Evolutionary conservation across 2,797 vertebrate species (phyloP).

Genomic region (Stomatorhinus walkeri): DNA sequence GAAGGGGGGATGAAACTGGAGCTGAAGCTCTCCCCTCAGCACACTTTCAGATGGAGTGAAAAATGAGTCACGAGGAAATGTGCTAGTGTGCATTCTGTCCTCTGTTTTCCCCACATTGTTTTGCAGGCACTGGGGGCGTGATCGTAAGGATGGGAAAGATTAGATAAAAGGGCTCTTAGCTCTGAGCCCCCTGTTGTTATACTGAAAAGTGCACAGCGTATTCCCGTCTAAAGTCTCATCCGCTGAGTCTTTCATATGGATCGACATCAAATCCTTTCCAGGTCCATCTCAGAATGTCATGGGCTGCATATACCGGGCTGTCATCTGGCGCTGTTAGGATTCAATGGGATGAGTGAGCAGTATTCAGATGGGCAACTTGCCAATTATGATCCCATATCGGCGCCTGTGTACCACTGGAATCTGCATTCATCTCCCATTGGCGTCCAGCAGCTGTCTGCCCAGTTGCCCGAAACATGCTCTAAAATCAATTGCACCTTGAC

Average conservation of each 20-base stretch:
- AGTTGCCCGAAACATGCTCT: background rate
- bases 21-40: background rate
- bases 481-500: background rate
- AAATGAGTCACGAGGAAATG: background rate
- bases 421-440: background rate
- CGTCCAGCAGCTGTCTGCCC: background rate
- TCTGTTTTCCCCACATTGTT: background rate
- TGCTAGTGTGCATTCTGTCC: background rate
- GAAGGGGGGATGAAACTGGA: background rate
- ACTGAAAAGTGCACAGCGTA: background rate
- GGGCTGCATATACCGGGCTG: background rate
- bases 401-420: background rate
- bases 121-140: background rate
- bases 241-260: background rate
- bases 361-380: background rate
- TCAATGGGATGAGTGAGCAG: background rate
- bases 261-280: background rate
- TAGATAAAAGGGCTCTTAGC: background rate
- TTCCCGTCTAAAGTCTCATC: background rate
- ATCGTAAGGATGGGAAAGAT: background rate
- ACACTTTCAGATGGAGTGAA: background rate
- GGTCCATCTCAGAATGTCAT: background rate
- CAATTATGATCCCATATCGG: background rate
- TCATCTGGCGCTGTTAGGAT: background rate
- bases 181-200: background rate